These are phyloP conservation scores for Calephelis nemesis DNA, from an alignment of 1,140 invertebrate species.

Conservation along the genomic window DNA sequence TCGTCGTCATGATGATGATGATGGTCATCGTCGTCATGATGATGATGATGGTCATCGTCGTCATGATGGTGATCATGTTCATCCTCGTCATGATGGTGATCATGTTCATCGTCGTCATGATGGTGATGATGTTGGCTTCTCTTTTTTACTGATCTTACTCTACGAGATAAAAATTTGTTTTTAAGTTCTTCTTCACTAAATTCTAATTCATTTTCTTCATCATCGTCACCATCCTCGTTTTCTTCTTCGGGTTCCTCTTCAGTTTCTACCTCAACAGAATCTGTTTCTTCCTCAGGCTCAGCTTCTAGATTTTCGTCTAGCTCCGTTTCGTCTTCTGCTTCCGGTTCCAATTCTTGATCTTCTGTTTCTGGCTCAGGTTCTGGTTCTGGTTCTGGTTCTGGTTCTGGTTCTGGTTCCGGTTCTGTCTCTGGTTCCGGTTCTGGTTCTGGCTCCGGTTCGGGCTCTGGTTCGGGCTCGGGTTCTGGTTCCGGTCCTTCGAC, in stretches of 20 bases:
- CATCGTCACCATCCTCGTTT: constrained; percentile 9
- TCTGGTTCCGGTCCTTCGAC: constrained; percentile 35
- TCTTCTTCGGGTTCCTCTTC: constrained; percentile 27
- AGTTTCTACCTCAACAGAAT: constrained; percentile 18
- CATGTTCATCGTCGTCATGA: constrained; percentile 1
- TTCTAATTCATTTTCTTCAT: constrained; percentile 27
- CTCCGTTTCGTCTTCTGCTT: constrained; percentile 26
- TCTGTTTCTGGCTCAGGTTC: constrained; percentile 42
- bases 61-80: constrained; percentile 6
- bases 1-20: constrained; percentile 5
- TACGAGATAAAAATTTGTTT: constrained; percentile 1
- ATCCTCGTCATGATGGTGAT: not conserved
- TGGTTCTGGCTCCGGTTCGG: constrained; percentile 38
- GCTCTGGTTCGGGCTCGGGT: constrained; percentile 41
- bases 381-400: constrained; percentile 40
- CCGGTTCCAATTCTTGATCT: constrained; percentile 23
- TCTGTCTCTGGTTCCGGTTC: constrained; percentile 41
- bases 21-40: constrained; percentile 20
- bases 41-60: constrained; percentile 20
- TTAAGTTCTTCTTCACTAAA: constrained; percentile 21
- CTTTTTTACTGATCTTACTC: constrained; percentile 11
- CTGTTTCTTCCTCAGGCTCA: constrained; percentile 21
- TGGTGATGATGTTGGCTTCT: constrained; percentile 11
- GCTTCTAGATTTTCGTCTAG: constrained; percentile 25
- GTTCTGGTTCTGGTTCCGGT: constrained; percentile 41